Conservation (phyloP, 1,140 invertebrate species). For the Babylonia areolata region DNA sequence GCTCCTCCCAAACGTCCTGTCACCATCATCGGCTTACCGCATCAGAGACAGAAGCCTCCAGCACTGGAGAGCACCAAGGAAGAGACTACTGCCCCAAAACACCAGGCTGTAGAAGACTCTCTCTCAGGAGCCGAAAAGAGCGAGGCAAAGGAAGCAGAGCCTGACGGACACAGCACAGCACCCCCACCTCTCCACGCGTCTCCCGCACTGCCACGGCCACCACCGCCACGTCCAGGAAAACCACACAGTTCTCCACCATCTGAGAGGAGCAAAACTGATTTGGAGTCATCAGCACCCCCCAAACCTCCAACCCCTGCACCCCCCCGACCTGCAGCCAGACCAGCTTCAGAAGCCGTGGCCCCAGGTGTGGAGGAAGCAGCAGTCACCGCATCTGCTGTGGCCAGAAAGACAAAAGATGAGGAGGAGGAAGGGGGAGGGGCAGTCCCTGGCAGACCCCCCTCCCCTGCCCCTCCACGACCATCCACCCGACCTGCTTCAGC, state of each 20-base stretch:
- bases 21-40: constrained; percentile 27
- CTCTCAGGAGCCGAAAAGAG: neutral
- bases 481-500: constrained; percentile 18
- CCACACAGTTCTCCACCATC: constrained; percentile 16
- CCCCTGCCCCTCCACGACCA: constrained; percentile 26
- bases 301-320: constrained; percentile 27
- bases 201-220: neutral
- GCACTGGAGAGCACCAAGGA: neutral
- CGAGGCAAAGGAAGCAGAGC: neutral
- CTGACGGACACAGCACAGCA: neutral
- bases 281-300: neutral
- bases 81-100: constrained; percentile 8
- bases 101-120: neutral
- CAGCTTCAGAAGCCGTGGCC: neutral
- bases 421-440: too few relatives aligned
- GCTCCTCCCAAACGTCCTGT: constrained; percentile 32
- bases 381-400: neutral
- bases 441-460: too few relatives aligned
- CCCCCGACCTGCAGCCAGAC: neutral
- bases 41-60: neutral
- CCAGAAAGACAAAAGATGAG: too few relatives aligned
- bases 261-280: neutral
- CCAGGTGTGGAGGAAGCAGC: neutral
- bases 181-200: neutral
- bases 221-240: constrained; percentile 12